Evolutionary conservation across 37 sponge, comb jelly and placozoan genomes (phyloP).

Genomic region (Petrosia ficiformis): DNA sequence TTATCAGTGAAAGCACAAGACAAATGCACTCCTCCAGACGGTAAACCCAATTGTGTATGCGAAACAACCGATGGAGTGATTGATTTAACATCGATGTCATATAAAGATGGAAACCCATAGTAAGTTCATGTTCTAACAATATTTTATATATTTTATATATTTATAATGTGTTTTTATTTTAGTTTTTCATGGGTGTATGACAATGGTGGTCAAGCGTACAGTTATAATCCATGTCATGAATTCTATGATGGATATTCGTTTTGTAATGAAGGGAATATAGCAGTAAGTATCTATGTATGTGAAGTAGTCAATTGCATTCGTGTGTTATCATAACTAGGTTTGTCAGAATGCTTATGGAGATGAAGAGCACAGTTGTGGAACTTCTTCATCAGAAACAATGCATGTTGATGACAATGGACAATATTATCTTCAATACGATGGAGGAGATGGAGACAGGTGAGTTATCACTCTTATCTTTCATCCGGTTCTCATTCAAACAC

Average conservation of each 20-base stretch:
- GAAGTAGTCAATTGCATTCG: too few relatives aligned
- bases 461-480: too few relatives aligned
- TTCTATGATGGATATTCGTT: not conserved
- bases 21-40: not conserved
- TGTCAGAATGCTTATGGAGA: not conserved
- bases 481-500: too few relatives aligned
- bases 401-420: not conserved
- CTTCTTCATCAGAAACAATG: not conserved
- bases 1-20: too few relatives aligned
- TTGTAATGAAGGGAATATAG: not conserved
- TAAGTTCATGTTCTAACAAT: not conserved
- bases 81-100: slow-evolving; percentile 2
- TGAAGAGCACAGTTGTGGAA: not conserved
- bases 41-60: slow-evolving; percentile 6
- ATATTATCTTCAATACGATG: not conserved
- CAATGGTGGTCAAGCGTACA: not conserved
- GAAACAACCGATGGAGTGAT: slow-evolving; percentile 12
- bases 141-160: not conserved
- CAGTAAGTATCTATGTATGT: not conserved
- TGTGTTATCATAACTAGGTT: too few relatives aligned
- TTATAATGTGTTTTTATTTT: too few relatives aligned
- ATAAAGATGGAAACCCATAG: slow-evolving; percentile 8
- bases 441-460: not conserved
- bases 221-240: slow-evolving; percentile 22
- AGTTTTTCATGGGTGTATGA: slow-evolving; percentile 2